A percentile compares a stretch with the other conserved stretches of the same genome.
Conservation (phyloP, 2,797 vertebrate genomes). For the Paguma larvata region DNA sequence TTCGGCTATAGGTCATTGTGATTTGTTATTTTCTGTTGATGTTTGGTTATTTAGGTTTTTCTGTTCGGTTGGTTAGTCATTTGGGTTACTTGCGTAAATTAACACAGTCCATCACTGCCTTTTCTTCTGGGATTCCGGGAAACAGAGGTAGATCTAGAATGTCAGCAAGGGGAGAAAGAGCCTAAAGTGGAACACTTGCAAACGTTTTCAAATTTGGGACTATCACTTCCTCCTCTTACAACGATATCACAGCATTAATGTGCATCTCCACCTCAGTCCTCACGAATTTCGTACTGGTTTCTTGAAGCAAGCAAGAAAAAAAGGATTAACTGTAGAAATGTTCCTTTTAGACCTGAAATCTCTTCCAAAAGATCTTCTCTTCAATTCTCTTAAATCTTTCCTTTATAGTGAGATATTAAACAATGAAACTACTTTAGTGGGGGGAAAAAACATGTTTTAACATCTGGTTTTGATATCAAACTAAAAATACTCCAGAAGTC, state of each 20-base stretch:
- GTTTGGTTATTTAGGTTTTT: not conserved
- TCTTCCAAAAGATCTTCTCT: conserved; percentile 16
- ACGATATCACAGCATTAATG: not conserved
- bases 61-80: not conserved
- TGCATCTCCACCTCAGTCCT: conserved; percentile 23
- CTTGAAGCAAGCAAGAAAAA: not conserved
- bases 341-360: conserved; percentile 60
- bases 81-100: not conserved
- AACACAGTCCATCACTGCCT: not conserved
- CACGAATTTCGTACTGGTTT: conserved; percentile 10
- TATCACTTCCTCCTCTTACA: not conserved
- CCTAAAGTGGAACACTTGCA: not conserved
- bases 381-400: conserved; percentile 52
- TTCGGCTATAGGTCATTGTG: not conserved
- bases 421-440: conserved; percentile 5
- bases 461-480: conserved; percentile 68
- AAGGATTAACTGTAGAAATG: not conserved
- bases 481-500: conserved; percentile 67
- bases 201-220: conserved; percentile 25
- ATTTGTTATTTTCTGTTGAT: conserved; percentile 26
- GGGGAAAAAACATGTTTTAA: conserved; percentile 13
- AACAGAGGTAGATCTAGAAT: not conserved
- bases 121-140: conserved; percentile 38
- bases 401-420: conserved; percentile 47
- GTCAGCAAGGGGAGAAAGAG: not conserved